phyloP scores from a whole-genome alignment of 2,797 vertebrate genomes.

The Tiaroga cobitis region DNA sequence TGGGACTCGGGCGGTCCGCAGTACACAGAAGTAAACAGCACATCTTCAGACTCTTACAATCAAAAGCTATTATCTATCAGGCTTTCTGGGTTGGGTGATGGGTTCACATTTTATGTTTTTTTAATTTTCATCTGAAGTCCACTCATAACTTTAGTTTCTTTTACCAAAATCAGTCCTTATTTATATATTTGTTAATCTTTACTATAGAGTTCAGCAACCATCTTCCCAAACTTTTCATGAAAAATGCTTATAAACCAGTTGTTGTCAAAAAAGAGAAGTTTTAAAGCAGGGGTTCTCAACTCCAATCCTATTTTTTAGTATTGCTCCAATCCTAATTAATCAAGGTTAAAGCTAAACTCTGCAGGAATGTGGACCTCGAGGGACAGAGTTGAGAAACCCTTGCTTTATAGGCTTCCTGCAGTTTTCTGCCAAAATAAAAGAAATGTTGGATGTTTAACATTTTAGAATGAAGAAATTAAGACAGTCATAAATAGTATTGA shows the following conservation, averaged over 20 bases:
- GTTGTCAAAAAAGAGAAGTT: background rate
- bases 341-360: background rate
- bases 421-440: background rate
- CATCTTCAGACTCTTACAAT: background rate
- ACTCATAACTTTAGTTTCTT: background rate
- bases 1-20: conserved; percentile 78
- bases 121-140: background rate
- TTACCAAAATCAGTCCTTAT: background rate
- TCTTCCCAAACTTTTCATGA: background rate
- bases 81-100: background rate
- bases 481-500: background rate
- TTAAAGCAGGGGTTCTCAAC: background rate
- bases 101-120: background rate
- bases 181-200: background rate
- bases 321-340: background rate
- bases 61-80: background rate
- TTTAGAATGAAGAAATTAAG: background rate
- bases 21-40: conserved; percentile 83
- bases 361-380: background rate
- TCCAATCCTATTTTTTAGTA: background rate
- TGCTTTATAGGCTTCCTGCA: background rate
- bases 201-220: background rate
- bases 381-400: background rate
- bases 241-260: background rate
- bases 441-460: background rate